Percentiles rank a stretch among this genome's conserved stretches.
phyloP scores from a whole-genome alignment of 2,888 invertebrate species.

The Dyspetes luteomarginatus region DNA sequence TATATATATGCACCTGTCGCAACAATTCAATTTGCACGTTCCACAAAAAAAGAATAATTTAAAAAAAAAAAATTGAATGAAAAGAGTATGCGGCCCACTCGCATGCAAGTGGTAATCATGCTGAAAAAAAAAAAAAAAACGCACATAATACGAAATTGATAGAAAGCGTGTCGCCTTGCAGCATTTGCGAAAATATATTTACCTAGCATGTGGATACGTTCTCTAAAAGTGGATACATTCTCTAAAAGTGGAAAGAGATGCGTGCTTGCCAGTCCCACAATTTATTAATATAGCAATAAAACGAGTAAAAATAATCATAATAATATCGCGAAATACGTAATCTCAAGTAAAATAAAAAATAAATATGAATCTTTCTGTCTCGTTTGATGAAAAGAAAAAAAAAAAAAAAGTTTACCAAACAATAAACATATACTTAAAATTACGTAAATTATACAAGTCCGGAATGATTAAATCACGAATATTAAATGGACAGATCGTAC shows the following conservation, averaged over 20 bases:
- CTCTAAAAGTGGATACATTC: conserved; percentile 3
- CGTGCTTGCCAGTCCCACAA: neutral
- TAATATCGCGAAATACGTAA: neutral
- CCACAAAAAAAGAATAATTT: neutral
- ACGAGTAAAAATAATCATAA: neutral
- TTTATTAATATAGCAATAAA: no score
- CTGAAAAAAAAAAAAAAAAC: conserved; percentile 9
- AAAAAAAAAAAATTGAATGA: conserved; percentile 16
- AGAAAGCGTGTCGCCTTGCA: conserved; percentile 50
- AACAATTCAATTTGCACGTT: conserved; percentile 50
- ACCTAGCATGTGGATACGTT: neutral
- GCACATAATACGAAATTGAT: conserved; percentile 29
- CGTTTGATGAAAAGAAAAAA: neutral
- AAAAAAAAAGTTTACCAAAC: no score
- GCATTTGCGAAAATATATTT: conserved; percentile 1
- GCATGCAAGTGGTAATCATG: conserved; percentile 26
- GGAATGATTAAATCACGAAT: no score
- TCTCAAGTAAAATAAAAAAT: neutral
- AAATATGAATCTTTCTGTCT: neutral
- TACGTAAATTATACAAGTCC: no score
- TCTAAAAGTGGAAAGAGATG: neutral
- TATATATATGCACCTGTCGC: conserved; percentile 2
- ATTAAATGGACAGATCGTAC: no score
- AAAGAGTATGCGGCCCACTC: conserved; percentile 15
- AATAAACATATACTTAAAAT: no score